phyloP scores from a whole-genome alignment of 1,140 invertebrate species.

The Anagrus nilaparvatae region DNA sequence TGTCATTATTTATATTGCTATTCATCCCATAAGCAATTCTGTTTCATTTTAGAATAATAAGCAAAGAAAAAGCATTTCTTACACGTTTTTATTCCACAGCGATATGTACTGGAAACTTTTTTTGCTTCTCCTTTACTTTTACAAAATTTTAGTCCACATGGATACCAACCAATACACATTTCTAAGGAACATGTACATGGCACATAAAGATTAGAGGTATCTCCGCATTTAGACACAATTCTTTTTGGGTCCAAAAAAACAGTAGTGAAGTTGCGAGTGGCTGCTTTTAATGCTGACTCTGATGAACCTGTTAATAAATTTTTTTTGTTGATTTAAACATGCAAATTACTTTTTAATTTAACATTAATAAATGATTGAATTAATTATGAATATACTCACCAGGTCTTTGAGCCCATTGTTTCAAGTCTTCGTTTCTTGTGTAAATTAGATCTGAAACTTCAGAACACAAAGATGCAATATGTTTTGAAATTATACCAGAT shows the following conservation, averaged over 20 bases:
- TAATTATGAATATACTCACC: constrained; percentile 45
- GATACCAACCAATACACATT: constrained; percentile 77
- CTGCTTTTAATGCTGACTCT: constrained; percentile 43
- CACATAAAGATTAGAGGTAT: constrained; percentile 53
- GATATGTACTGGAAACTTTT: constrained; percentile 54
- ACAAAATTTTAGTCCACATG: constrained; percentile 89
- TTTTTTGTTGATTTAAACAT: constrained; percentile 13
- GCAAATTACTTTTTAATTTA: constrained; percentile 8
- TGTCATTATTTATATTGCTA: too few relatives aligned
- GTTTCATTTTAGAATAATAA: constrained; percentile 72
- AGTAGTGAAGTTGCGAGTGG: constrained; percentile 48
- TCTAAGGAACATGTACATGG: constrained; percentile 72
- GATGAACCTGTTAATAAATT: constrained; percentile 45
- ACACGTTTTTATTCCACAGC: constrained; percentile 93
- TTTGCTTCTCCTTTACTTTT: constrained; percentile 58
- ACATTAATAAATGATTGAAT: constrained; percentile 3
- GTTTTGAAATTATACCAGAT: constrained; percentile 61
- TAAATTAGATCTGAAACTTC: constrained; percentile 70
- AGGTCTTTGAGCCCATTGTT: constrained; percentile 62
- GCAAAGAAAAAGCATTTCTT: constrained; percentile 78
- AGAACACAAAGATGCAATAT: constrained; percentile 61
- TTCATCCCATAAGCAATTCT: constrained; percentile 81
- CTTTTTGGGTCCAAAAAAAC: constrained; percentile 24
- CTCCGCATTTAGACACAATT: constrained; percentile 46
- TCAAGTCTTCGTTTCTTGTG: constrained; percentile 65